Evolutionary conservation across 2,113 vertebrate genomes (phyloP), one percentile per base, ranked within the genome.

Genomic region (Bufo gargarizans): DNA sequence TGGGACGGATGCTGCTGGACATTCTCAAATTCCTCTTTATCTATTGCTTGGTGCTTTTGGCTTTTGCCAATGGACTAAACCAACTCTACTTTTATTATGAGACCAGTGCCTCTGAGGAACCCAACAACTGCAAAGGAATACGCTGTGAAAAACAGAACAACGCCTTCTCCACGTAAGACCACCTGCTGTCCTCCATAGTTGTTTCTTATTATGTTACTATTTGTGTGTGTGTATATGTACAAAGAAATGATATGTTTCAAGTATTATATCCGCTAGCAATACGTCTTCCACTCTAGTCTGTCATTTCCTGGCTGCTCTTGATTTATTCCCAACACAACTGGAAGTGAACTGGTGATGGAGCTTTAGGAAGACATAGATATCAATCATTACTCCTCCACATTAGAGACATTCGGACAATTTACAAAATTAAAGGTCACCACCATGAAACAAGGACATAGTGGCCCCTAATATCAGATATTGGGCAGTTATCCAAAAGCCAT

Each of bases 1-100:
- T 99, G 89, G 98, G 98, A 78, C 95, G 98, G 86, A 99, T 99
- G 98, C 95, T 99, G 89, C 96, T 99, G 22, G 98, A 99, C 95
- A 99, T 99, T 92, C 97, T 99, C 90, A 99, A 99, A 93, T 99
- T 99, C 93, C 98, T 99, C 93, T 99, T 99, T 94, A 99, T 99
- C 95, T 99, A 99, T 93, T 99, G 98, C 77, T 95, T 99, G 95
- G 98, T 99, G 90, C 96, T 99, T 90, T 94, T 99, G 91, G 97
- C 97, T 76, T 99, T 99, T 81, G 97, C 97, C 89, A 99, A 99
- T 0, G 97, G 97, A 89, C 95, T 99, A 90, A 99, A 99, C 95
- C 97, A 99, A 94, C 96, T 99, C 86, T 99, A 99, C 90, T 99
- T 99, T 96, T 99, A 99, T 95, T 99, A 99, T 0, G 97, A 99